Conservation (phyloP, 2,888 invertebrate genomes). For the Drosophila kuntzei region DNA sequence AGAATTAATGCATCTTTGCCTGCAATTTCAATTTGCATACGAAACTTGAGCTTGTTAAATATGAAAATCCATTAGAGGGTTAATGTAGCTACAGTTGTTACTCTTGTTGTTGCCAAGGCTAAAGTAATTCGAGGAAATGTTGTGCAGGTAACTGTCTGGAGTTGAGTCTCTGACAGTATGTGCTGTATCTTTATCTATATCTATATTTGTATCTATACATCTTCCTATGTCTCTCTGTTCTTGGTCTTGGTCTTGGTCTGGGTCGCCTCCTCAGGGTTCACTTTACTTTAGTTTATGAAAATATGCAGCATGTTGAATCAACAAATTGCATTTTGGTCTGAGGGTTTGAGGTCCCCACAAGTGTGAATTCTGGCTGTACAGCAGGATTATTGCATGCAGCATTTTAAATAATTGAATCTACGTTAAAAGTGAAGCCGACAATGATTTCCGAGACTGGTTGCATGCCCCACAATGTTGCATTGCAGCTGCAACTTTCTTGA, state of each 20-base stretch:
- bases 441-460: constrained; percentile 42
- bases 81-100: constrained; percentile 30
- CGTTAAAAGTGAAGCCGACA: constrained; percentile 43
- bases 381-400: constrained; percentile 57
- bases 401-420: constrained; percentile 72
- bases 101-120: constrained; percentile 25
- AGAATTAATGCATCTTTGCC: constrained; percentile 16
- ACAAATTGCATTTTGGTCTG: constrained; percentile 66
- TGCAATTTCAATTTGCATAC: constrained; percentile 45
- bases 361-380: constrained; percentile 33
- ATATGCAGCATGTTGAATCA: constrained; percentile 55
- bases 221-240: background rate
- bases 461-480: constrained; percentile 16
- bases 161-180: constrained; percentile 5
- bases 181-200: constrained; percentile 6
- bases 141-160: constrained; percentile 18
- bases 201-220: background rate
- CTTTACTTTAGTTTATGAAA: constrained; percentile 45
- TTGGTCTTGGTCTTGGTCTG: constrained; percentile 2
- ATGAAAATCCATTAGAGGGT: constrained; percentile 49
- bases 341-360: background rate
- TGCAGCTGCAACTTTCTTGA: constrained; percentile 15
- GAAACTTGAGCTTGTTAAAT: constrained; percentile 32
- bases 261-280: constrained; percentile 19
- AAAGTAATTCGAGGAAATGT: constrained; percentile 58